These are phyloP conservation scores for Nymphalis polychloros DNA, from an alignment of 2,888 invertebrate genomes.

Conservation along the genomic window DNA sequence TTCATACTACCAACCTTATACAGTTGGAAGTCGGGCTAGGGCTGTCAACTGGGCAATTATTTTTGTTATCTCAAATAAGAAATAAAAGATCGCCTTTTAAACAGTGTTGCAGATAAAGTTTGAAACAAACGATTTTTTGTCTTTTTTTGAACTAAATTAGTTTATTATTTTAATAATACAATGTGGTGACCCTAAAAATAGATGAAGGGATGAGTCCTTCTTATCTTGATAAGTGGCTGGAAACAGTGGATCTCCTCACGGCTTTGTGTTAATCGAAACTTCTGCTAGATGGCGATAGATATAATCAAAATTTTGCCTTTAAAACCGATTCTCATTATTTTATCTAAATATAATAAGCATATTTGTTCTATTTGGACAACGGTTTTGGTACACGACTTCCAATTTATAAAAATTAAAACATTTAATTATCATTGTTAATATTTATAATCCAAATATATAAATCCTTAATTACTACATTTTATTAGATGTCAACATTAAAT, in stretches of 20 bases:
- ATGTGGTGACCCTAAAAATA: slow-evolving; percentile 12
- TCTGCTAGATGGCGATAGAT: slow-evolving; percentile 32
- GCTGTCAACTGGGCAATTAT: not conserved
- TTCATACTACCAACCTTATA: slow-evolving; percentile 31
- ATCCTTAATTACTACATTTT: no score
- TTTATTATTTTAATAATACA: not conserved
- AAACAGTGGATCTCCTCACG: slow-evolving; percentile 35
- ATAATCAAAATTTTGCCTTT: slow-evolving; percentile 29
- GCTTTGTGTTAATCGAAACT: slow-evolving; percentile 36
- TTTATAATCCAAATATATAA: no score
- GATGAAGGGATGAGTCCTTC: slow-evolving; percentile 33
- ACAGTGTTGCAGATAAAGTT: no score
- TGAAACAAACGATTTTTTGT: no score
- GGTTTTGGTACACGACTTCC: not conserved
- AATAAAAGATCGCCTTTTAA: not conserved
- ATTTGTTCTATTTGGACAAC: slow-evolving; percentile 3
- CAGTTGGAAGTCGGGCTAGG: slow-evolving; percentile 22
- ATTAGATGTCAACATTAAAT: no score
- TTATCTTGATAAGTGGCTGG: slow-evolving; percentile 38
- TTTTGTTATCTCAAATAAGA: not conserved
- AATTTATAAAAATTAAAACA: no score
- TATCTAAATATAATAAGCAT: slow-evolving; percentile 13
- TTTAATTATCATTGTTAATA: no score
- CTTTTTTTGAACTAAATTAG: no score
- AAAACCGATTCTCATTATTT: slow-evolving; percentile 23